Conservation (phyloP, 2,888 invertebrate species). For the Cosmopolites sordidus region DNA sequence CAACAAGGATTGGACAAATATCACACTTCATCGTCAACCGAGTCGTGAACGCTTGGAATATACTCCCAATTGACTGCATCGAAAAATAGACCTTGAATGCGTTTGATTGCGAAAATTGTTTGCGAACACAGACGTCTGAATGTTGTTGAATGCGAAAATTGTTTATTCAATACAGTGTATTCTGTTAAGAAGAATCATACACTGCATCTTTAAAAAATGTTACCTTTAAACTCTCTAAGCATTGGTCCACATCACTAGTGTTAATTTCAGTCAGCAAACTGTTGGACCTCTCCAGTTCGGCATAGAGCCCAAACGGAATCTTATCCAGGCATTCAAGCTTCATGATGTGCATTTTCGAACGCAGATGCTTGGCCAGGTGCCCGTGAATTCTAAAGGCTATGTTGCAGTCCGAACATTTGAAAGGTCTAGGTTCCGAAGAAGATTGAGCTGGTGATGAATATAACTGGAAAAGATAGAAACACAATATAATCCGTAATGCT, state of each 20-base stretch:
- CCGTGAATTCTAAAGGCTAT: slow-evolving; percentile 96
- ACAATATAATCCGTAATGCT: too few relatives aligned
- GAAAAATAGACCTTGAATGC: too few relatives aligned
- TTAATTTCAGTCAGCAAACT: slow-evolving; percentile 91
- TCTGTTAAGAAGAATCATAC: too few relatives aligned
- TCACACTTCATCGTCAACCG: too few relatives aligned
- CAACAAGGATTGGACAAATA: too few relatives aligned
- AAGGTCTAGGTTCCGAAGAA: slow-evolving; percentile 89
- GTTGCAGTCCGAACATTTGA: slow-evolving; percentile 93
- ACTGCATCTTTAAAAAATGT: too few relatives aligned
- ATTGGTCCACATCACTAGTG: slow-evolving; percentile 93
- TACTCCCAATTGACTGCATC: too few relatives aligned
- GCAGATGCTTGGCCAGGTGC: slow-evolving; percentile 73
- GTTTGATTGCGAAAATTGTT: too few relatives aligned
- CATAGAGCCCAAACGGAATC: slow-evolving; percentile 89
- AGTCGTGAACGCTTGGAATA: too few relatives aligned
- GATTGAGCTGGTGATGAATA: slow-evolving; percentile 62
- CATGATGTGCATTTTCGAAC: slow-evolving; percentile 95
- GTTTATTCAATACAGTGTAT: too few relatives aligned
- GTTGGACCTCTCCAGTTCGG: slow-evolving; percentile 87
- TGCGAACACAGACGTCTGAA: too few relatives aligned
- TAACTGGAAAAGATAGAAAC: slow-evolving; percentile 43
- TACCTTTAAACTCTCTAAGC: slow-evolving; percentile 79
- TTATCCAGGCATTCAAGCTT: slow-evolving; percentile 88
- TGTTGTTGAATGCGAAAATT: too few relatives aligned